phyloP scores from a whole-genome alignment of 2,113 vertebrate species.

The Collichthys lucidus region DNA sequence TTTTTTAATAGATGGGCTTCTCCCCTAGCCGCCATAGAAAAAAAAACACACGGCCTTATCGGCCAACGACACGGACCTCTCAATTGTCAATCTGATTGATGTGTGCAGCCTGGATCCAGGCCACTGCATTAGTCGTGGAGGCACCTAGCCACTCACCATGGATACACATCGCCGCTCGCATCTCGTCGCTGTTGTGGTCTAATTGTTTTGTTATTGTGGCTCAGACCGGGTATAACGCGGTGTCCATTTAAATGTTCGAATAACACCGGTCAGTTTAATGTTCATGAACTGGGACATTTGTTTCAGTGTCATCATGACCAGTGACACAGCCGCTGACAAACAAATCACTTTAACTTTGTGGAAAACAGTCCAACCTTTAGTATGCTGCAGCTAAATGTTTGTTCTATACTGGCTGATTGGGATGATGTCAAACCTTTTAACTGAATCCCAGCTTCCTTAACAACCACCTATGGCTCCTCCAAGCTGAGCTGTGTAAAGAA shows the following conservation, averaged over 20 bases:
- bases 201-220: slow-evolving; percentile 69
- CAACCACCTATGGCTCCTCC: slow-evolving; percentile 5
- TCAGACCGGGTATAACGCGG: slow-evolving; percentile 24
- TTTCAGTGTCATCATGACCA: slow-evolving; percentile 15
- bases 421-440: neutral
- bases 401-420: neutral
- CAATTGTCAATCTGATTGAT: slow-evolving; percentile 76
- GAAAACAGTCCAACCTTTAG: neutral
- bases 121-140: slow-evolving; percentile 65
- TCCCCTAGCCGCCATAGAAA: neutral
- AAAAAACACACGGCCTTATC: slow-evolving; percentile 43
- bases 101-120: slow-evolving; percentile 66
- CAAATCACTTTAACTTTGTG: neutral
- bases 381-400: neutral
- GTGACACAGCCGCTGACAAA: neutral
- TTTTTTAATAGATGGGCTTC: slow-evolving; percentile 58
- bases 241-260: slow-evolving; percentile 56
- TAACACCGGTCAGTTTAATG: slow-evolving; percentile 15
- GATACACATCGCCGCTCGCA: slow-evolving; percentile 63
- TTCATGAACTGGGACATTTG: slow-evolving; percentile 27
- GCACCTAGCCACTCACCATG: slow-evolving; percentile 52
- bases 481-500: neutral
- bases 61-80: slow-evolving; percentile 49
- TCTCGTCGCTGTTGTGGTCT: slow-evolving; percentile 56
- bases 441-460: neutral